These are phyloP conservation scores for Gymnoscopelus microlampas DNA, from an alignment of 2,797 vertebrate genomes.

Conservation along the genomic window DNA sequence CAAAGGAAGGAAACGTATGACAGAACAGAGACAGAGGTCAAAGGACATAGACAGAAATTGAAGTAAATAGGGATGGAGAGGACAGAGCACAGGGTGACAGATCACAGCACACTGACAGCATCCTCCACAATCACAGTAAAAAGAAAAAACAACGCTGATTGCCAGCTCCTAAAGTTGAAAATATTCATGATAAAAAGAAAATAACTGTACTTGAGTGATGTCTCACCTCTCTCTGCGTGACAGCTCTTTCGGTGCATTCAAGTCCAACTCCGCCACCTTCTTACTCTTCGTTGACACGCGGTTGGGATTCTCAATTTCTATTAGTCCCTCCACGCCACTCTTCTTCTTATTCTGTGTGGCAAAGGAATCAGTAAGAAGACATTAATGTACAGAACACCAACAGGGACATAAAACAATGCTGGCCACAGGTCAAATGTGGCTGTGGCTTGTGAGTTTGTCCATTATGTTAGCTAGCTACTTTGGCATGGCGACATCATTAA, in stretches of 20 bases:
- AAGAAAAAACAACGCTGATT: too few relatives aligned
- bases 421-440: too few relatives aligned
- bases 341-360: constrained; percentile 72
- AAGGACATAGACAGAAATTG: neutral
- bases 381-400: too few relatives aligned
- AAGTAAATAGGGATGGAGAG: neutral
- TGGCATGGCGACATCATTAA: too few relatives aligned
- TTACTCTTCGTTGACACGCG: constrained; percentile 83
- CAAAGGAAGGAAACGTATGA: neutral
- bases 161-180: neutral
- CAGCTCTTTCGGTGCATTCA: constrained; percentile 77
- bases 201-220: neutral
- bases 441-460: too few relatives aligned
- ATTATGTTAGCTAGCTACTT: too few relatives aligned
- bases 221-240: constrained; percentile 83
- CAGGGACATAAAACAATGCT: too few relatives aligned
- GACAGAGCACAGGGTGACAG: neutral
- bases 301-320: constrained; percentile 87
- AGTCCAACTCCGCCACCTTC: constrained; percentile 80
- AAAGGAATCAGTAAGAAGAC: constrained; percentile 6
- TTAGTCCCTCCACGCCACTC: constrained; percentile 83
- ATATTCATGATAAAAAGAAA: neutral
- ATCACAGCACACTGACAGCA: too few relatives aligned
- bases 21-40: neutral
- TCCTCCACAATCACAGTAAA: too few relatives aligned